Evolutionary conservation across 92 coral and sea anemone genomes (phyloP), one percentile per base, ranked within the genome.

Genomic region (Isaurus tuberculatus): DNA sequence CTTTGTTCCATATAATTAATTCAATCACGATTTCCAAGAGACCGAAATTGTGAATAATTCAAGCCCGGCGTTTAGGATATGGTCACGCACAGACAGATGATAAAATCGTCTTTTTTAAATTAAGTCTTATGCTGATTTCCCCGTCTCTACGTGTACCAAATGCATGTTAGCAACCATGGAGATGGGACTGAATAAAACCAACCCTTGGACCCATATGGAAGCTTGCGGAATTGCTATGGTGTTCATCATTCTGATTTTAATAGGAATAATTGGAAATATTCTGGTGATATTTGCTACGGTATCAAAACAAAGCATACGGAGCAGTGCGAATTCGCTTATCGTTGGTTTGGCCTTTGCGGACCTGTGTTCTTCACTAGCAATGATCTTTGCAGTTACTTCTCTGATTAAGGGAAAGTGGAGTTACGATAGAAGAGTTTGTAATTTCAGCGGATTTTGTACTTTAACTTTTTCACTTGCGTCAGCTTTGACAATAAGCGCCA

Each of bases 391-490:
- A 61, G 36, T 73, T 17, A 26, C 42, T 66, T 72, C 83, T 0
- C 79, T 87, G 8, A 36, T 73, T 33, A 72, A 73, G 15, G 83
- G 87, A 6, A 66, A 81, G 37, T 87, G 90, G 90, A 65, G 43
- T 33, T 73, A 81, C 53, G 66, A 87, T 15, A 40, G 72, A 31
- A 22, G n/a, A 4, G 46, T 36, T 10, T 87, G 90, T 65, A 31
- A 82, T 28, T 27, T 83, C 14, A 81, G 73, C 53, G 90, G 87
- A 4, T 81, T 87, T 28, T 36, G 55, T 1, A 28, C 66, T 8
- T 72, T 87, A 81, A 67, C 90, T 25, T 87, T 87, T 68, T 83
- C 84, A 5, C 32, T 87, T 19, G 87, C 90, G 0, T 87, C 90
- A 23, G 86, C 90, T n/a, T 55, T 87, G 70, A 81, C 86, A 15